A percentile compares a stretch with the other conserved stretches of the same genome.
phyloP scores from a whole-genome alignment of 2,888 invertebrate species.

The Electrophaes corylata region DNA sequence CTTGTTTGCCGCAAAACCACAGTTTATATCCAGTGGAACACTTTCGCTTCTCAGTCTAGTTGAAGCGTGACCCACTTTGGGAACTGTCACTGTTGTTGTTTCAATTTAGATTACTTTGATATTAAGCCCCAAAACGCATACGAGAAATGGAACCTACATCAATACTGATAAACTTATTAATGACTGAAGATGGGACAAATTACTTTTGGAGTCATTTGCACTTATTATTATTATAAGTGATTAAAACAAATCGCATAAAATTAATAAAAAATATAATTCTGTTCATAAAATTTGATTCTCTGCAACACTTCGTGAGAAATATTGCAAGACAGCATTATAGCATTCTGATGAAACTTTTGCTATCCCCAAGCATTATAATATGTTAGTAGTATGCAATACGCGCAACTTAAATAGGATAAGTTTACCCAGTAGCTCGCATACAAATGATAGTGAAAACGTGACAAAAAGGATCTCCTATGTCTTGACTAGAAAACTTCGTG shows the following conservation, averaged over 20 bases:
- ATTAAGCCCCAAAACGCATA: background rate
- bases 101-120: conserved; percentile 20
- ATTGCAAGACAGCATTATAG: background rate
- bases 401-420: conserved; percentile 55
- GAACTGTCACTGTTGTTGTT: conserved; percentile 41
- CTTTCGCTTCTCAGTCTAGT: conserved; percentile 49
- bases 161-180: too few relatives aligned
- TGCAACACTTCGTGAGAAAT: background rate
- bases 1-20: conserved; percentile 30
- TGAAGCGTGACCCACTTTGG: conserved; percentile 42
- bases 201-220: too few relatives aligned
- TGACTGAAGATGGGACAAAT: too few relatives aligned
- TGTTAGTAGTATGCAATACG: background rate
- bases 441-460: conserved; percentile 46
- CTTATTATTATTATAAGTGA: too few relatives aligned
- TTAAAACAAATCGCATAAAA: too few relatives aligned
- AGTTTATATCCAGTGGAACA: conserved; percentile 40
- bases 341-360: background rate
- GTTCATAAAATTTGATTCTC: background rate
- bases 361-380: background rate
- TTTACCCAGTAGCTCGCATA: conserved; percentile 52
- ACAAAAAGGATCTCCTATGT: conserved; percentile 33
- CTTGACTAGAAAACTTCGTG: conserved; percentile 34
- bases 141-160: background rate
- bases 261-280: too few relatives aligned